phyloP scores from a whole-genome alignment of 2,888 invertebrate genomes.

The Pachycephus smyrnensis region DNA sequence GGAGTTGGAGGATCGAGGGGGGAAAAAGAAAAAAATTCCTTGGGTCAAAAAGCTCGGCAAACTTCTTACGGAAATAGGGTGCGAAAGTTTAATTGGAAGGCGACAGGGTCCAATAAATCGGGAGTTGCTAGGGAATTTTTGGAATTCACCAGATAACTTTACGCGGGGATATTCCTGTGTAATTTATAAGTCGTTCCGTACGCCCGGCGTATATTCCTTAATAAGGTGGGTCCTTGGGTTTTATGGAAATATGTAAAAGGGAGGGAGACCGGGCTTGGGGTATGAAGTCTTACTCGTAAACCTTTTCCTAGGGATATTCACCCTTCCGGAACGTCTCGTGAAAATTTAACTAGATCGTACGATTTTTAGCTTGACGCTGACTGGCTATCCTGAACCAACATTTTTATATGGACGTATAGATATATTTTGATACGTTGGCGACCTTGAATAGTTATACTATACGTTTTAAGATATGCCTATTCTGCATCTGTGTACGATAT shows the following conservation, averaged over 20 bases:
- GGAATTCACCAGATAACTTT: not conserved
- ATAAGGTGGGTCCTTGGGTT: not conserved
- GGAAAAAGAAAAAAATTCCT: not conserved
- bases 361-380: not conserved
- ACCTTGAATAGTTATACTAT: not conserved
- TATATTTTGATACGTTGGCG: not conserved
- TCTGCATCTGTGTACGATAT: constrained; percentile 1
- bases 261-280: not conserved
- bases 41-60: not conserved
- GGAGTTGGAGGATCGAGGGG: not conserved
- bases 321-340: not conserved
- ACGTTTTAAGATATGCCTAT: not conserved
- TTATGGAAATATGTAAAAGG: not conserved
- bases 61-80: not conserved
- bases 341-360: not conserved
- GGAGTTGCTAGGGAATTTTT: not conserved
- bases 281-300: not conserved
- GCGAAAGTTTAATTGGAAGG: not conserved
- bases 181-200: not conserved
- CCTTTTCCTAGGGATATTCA: not conserved
- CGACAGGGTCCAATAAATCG: not conserved
- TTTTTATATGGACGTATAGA: not conserved
- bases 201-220: not conserved
- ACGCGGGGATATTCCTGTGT: not conserved
- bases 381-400: not conserved